phyloP scores from a whole-genome alignment of 2,113 vertebrate genomes.

The Brevimyrus niger region DNA sequence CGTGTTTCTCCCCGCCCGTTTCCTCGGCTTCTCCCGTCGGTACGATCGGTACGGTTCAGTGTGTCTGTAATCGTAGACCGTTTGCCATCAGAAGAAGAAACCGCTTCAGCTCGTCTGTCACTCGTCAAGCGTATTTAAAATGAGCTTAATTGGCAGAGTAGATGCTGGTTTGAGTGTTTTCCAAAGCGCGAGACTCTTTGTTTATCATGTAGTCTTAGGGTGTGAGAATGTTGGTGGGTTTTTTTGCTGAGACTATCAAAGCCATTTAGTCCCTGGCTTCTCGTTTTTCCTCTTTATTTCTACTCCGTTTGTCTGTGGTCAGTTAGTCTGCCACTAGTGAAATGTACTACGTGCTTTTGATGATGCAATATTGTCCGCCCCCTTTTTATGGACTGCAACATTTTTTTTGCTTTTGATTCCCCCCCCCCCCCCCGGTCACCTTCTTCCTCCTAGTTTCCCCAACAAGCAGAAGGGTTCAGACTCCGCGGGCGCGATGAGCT shows the following conservation, averaged over 20 bases:
- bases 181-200: not conserved
- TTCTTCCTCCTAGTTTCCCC: constrained; percentile 66
- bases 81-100: not conserved
- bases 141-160: not conserved
- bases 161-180: not conserved
- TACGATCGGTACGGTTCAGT: not conserved
- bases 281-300: not conserved
- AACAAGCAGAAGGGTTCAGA: constrained; percentile 85
- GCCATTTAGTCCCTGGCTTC: not conserved
- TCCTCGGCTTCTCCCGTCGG: not conserved
- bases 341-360: not conserved
- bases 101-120: not conserved
- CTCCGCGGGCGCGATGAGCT: constrained; percentile 69
- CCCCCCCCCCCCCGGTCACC: not conserved
- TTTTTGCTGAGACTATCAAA: not conserved
- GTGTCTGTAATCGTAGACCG: not conserved
- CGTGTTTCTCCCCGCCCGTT: not conserved
- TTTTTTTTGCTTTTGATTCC: not conserved
- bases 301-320: not conserved
- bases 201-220: not conserved
- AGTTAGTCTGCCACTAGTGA: not conserved
- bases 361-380: not conserved
- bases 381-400: not conserved
- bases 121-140: not conserved
- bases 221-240: not conserved